Percentiles rank a stretch among this genome's conserved stretches.
Conservation (phyloP, 2,113 vertebrate genomes). For the Eonycteris spelaea region DNA sequence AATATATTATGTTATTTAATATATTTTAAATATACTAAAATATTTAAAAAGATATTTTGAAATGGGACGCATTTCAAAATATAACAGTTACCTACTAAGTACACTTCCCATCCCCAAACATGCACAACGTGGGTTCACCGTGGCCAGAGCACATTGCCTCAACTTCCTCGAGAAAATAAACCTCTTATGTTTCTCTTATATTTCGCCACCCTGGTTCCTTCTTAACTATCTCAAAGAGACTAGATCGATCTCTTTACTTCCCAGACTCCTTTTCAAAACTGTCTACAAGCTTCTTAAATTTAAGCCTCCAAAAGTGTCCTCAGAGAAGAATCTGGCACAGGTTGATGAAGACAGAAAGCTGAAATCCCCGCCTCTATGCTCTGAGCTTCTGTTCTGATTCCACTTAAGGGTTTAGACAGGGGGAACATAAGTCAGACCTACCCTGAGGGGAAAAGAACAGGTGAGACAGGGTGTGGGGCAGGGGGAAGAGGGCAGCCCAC, state of each 20-base stretch:
- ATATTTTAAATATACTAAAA: no score
- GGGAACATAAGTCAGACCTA: no score
- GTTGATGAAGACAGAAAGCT: background rate
- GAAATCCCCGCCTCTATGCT: background rate
- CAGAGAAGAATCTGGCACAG: background rate
- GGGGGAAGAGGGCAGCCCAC: background rate
- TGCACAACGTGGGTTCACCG: background rate
- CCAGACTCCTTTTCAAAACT: background rate
- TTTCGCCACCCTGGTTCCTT: background rate
- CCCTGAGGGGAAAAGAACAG: background rate
- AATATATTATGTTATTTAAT: background rate
- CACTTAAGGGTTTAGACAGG: background rate
- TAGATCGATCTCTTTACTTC: background rate
- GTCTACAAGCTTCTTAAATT: background rate
- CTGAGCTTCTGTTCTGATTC: background rate
- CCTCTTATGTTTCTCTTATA: background rate
- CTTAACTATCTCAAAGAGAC: background rate
- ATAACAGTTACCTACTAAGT: no score
- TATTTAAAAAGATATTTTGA: no score
- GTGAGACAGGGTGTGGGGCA: fast-evolving
- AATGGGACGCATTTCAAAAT: no score
- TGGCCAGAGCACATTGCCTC: background rate
- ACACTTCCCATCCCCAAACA: background rate
- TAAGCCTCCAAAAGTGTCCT: background rate
- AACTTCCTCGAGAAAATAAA: background rate